phyloP scores from a whole-genome alignment of 2,113 vertebrate species.

The Calypte anna region DNA sequence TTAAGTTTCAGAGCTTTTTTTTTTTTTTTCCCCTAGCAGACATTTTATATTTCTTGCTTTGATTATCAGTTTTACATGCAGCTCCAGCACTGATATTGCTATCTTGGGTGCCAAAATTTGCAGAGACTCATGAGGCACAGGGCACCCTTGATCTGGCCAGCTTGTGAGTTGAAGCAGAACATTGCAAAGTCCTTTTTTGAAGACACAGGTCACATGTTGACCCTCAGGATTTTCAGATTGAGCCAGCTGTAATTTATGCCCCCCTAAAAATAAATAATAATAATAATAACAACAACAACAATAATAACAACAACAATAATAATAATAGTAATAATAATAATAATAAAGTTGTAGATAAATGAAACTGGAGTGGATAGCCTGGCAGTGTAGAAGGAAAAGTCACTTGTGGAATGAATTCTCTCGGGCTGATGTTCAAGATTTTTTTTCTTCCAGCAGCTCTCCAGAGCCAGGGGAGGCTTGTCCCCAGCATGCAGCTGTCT shows the following conservation, averaged over 20 bases:
- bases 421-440: not conserved
- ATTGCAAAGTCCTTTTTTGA: not conserved
- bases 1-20: not conserved
- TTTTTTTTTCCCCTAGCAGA: not conserved
- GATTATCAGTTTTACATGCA: not conserved
- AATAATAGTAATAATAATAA: too few relatives aligned
- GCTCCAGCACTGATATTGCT: not conserved
- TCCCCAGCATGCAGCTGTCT: accelerated
- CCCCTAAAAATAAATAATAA: not conserved
- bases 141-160: not conserved
- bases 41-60: not conserved
- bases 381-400: not conserved
- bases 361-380: not conserved
- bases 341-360: not conserved
- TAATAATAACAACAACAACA: too few relatives aligned
- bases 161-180: not conserved
- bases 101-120: not conserved
- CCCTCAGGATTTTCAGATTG: not conserved
- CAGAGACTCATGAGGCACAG: not conserved
- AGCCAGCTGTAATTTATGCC: not conserved
- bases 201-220: not conserved
- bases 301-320: too few relatives aligned
- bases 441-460: not conserved
- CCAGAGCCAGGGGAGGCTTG: not conserved
- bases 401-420: not conserved